Percentiles rank a stretch among this genome's conserved stretches.
phyloP scores from a whole-genome alignment of 2,888 invertebrate genomes.

The Lasius platythorax region DNA sequence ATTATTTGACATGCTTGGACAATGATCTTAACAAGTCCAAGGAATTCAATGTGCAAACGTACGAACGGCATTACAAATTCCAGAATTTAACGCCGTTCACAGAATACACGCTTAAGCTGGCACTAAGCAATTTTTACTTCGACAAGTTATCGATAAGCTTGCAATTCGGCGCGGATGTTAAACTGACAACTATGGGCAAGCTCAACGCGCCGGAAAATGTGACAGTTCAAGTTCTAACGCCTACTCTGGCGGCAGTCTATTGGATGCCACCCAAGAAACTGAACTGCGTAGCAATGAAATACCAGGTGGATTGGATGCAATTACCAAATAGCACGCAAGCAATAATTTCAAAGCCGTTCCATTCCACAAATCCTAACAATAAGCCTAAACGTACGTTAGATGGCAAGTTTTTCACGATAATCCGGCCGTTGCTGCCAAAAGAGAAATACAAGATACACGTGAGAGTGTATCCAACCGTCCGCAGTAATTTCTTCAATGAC shows the following conservation, averaged over 20 bases:
- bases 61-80: constrained; percentile 88
- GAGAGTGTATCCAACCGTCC: constrained; percentile 90
- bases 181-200: constrained; percentile 91
- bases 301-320: constrained; percentile 92
- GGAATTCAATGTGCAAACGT: constrained; percentile 86
- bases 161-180: no score
- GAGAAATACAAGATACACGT: constrained; percentile 92
- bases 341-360: no score
- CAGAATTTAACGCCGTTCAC: constrained; percentile 90
- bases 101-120: no score
- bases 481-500: constrained; percentile 88
- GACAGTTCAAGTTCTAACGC: constrained; percentile 90
- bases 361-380: constrained; percentile 75
- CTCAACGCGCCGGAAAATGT: constrained; percentile 93
- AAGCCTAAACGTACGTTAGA: constrained; percentile 75
- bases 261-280: constrained; percentile 91
- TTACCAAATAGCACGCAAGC: no score
- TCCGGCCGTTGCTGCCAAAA: constrained; percentile 89
- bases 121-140: no score
- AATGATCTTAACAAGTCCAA: constrained; percentile 81
- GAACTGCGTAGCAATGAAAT: constrained; percentile 91
- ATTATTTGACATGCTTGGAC: no score
- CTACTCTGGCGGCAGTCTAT: constrained; percentile 90
- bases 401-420: constrained; percentile 82
- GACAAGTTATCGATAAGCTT: no score